Evolutionary conservation across 1,140 invertebrate genomes (phyloP), one percentile per base, ranked within the genome.

Genomic region (Pinna nobilis): DNA sequence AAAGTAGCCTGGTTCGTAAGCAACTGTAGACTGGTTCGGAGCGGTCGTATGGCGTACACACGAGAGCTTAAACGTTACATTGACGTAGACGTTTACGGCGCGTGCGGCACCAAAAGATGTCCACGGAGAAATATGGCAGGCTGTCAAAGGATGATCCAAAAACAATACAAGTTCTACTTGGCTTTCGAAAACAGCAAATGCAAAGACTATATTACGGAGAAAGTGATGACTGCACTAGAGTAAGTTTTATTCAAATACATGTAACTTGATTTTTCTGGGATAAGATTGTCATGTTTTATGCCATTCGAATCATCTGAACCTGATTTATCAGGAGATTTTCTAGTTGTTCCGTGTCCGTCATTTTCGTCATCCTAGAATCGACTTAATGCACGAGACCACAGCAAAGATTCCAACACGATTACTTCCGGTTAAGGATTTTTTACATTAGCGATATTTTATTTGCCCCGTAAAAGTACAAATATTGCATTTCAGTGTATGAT

Each of bases 141-240:
- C 81, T 98, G 96, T 83, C 94, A 97, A 82, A 93, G 95, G 44
- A 94, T 97, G 91, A 91, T 99, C 11, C 94, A 96, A 82, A 93
- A 91, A 49, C 94, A 97, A 57, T 99, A 98, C 90, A 98, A 98
- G 87, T 98, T 98, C 90, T 99, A 87, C 63, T 64, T 88, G 53
- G 68, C 85, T 0, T 88, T 89, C 74, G 87, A 88, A 67, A 89
- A 88, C 73, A 82, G 82, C 20, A 82, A 86, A 51, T 89, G 88
- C 70, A 51, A 74, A 53, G 81, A 88, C 59, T 89, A 89, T 66
- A 78, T 87, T 23, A 88, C 87, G 37, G 88, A 89, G 70, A 89
- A 89, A 71, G 79, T 83, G 44, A 37, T 74, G 49, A 85, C 83
- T 57, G 84, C 76, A n/a, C 71, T 84, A 50, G 20, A 51, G 80